Base-by-base conservation (phyloP, 2,113 vertebrate genomes). In the Synchiropus splendidus region DNA sequence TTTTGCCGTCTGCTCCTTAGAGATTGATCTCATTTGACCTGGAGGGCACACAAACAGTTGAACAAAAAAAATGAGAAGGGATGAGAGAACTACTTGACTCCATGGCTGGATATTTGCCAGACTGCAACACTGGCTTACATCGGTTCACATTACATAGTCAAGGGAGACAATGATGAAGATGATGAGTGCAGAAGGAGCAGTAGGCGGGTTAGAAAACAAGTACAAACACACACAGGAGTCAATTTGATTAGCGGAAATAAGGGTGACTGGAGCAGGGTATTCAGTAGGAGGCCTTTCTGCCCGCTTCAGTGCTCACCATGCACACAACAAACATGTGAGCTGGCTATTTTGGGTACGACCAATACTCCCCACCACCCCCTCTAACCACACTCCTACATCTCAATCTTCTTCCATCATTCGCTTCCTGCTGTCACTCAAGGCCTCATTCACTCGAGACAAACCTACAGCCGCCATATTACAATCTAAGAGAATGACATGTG, bases 261-360 rank as follows among this genome's bases (percentile, higher is more conserved):
- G 12, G 18, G 41, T 21, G 18, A 8, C 8, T 31, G 44, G 47
- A 77, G 72, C 63, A 71, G 42, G 45, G 47, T 60, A 54, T 72
- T 63, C 36, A 49, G 64, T 58, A 34, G 51, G 21, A 62, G 51
- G 49, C 57, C 48, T 45, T 41, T 43, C 54, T 61, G 53, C 45
- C 31, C 10, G 46, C 48, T 71, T 65, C 58, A 61, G 58, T 48
- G 57, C 15, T 8, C 51, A 67, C 64, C 74, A 55, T 61, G 66
- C 45, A n/a, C n/a, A n/a, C n/a, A n/a, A n/a, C n/a, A 61, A 74
- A 74, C 72, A 79, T 76, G 78, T 71, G 68, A 80, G 68, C 48
- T 15, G 50, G 70, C 68, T 80, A 80, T 80, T 80, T 80, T 63
- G 47, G 64, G 67, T 74, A 32, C 14, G 16, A 18, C 61, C 50